Evolutionary conservation across 2,113 vertebrate species (phyloP).

Genomic region (Thalassoma bifasciatum): DNA sequence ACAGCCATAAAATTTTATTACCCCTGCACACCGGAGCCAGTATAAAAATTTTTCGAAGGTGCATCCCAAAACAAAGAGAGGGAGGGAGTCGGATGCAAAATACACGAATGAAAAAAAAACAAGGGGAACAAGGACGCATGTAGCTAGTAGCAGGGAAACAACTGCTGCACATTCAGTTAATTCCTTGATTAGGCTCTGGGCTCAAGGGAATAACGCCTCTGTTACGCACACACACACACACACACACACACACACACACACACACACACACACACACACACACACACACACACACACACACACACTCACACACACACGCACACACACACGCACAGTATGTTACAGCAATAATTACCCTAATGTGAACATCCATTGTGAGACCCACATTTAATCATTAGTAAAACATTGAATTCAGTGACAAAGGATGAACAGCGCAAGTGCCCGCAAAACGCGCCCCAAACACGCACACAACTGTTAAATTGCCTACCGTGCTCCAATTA

Average conservation of each 20-base stretch:
- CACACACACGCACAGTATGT: not conserved
- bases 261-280: slow-evolving; percentile 21
- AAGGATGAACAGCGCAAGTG: slow-evolving; percentile 27
- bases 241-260: slow-evolving; percentile 16
- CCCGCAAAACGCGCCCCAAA: not conserved
- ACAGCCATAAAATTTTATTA: slow-evolving; percentile 72
- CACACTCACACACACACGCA: not conserved
- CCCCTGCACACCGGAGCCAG: slow-evolving; percentile 46
- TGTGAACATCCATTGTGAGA: slow-evolving; percentile 54
- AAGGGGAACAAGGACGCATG: slow-evolving; percentile 18
- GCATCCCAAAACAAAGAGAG: slow-evolving; percentile 46
- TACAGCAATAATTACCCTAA: slow-evolving; percentile 69
- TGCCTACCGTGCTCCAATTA: slow-evolving; percentile 10
- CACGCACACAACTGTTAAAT: not conserved
- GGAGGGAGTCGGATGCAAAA: slow-evolving; percentile 19
- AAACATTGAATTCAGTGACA: slow-evolving; percentile 69
- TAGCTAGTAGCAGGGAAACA: slow-evolving; percentile 4
- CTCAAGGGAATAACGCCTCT: slow-evolving; percentile 45
- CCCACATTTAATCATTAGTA: slow-evolving; percentile 66
- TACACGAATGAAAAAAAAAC: not conserved
- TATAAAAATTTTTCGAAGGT: slow-evolving; percentile 17
- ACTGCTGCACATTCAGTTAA: slow-evolving; percentile 43
- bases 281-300: slow-evolving; percentile 5
- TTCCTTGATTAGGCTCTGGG: slow-evolving; percentile 62
- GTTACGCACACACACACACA: not conserved